phyloP scores from a whole-genome alignment of 2,113 vertebrate species.

The Antigone vipio region DNA sequence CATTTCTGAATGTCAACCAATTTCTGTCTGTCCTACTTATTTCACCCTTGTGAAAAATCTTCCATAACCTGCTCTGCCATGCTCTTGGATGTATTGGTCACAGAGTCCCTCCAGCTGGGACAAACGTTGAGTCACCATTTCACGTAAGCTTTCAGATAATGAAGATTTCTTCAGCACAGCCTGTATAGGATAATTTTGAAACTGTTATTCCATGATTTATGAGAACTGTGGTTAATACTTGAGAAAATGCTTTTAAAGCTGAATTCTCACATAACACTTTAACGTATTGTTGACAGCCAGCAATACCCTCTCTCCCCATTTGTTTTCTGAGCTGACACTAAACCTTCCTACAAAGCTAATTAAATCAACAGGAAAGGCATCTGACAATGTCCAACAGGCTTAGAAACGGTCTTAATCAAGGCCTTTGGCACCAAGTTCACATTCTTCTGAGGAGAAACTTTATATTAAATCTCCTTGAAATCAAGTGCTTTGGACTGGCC shows the following conservation, averaged over 20 bases:
- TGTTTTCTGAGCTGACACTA: constrained; percentile 25
- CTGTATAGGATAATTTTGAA: neutral
- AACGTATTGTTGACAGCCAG: neutral
- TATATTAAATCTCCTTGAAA: constrained; percentile 39
- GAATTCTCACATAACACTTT: neutral
- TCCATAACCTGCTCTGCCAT: neutral
- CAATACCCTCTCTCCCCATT: constrained; percentile 2
- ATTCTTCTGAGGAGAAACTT: constrained; percentile 48
- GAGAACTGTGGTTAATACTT: constrained; percentile 20
- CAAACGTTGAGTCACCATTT: neutral
- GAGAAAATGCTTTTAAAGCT: constrained; percentile 26
- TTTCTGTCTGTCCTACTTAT: neutral
- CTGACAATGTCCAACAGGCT: constrained; percentile 38
- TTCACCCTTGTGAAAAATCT: neutral
- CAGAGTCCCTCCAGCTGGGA: neutral
- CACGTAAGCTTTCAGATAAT: neutral
- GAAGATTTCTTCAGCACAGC: neutral
- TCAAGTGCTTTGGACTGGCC: constrained; percentile 28
- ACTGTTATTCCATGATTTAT: neutral
- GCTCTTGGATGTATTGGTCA: neutral
- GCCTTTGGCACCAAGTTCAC: constrained; percentile 41
- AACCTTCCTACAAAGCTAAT: constrained; percentile 50
- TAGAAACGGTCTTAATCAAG: constrained; percentile 39
- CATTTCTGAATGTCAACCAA: neutral
- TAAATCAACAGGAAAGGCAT: constrained; percentile 34